These are phyloP conservation scores for Ambastaia sidthimunki DNA, from an alignment of 2,797 vertebrate genomes.

Conservation along the genomic window DNA sequence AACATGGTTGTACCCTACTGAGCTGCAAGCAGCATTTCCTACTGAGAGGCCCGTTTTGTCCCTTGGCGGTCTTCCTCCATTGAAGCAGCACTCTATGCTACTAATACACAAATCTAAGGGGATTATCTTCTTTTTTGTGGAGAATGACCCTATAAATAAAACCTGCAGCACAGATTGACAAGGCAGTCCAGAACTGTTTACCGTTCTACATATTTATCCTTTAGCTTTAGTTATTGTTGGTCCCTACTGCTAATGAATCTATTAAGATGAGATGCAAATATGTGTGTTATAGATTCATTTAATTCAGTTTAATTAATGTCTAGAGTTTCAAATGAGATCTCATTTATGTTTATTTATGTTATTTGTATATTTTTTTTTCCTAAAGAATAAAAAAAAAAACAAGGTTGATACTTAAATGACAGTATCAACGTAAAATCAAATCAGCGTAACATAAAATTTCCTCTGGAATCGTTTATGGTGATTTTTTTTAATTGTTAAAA, in stretches of 20 bases:
- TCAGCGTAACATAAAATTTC: no score
- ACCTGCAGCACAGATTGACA: constrained; percentile 31
- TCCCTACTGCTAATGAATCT: constrained; percentile 13
- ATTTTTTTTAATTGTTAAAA: no score
- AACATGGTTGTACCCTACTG: constrained; percentile 76
- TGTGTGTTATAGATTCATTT: neutral
- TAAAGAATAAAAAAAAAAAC: no score
- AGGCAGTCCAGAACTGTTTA: constrained; percentile 17
- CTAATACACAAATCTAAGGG: constrained; percentile 64
- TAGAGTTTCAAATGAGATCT: no score
- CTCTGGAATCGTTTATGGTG: no score
- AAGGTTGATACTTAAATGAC: neutral
- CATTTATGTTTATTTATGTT: no score
- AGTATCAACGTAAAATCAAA: neutral
- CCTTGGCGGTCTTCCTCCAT: constrained; percentile 74
- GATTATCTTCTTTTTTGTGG: constrained; percentile 66
- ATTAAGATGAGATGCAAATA: neutral
- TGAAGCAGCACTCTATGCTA: constrained; percentile 67
- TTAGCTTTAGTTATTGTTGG: constrained; percentile 26
- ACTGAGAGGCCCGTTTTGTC: constrained; percentile 73
- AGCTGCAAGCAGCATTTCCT: constrained; percentile 74
- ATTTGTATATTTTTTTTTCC: no score
- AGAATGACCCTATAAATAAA: constrained; percentile 65
- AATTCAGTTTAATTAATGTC: neutral
- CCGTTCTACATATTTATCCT: constrained; percentile 22